A percentile compares a stretch with the other conserved stretches of the same genome.
phyloP scores from a whole-genome alignment of 2,888 invertebrate genomes.

The Chaitophorus viminalis region DNA sequence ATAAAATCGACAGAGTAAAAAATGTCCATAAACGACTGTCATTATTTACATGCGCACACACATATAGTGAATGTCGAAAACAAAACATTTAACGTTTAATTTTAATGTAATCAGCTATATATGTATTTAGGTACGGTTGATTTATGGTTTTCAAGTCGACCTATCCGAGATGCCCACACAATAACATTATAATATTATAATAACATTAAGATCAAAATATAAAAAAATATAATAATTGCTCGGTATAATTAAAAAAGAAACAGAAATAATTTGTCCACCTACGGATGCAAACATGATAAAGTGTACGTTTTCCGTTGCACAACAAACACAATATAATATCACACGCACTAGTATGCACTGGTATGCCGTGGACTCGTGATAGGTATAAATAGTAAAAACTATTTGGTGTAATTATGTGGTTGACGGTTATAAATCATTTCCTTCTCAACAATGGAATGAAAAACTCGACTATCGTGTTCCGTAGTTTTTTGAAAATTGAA shows the following conservation, averaged over 20 bases:
- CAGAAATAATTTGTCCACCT: constrained; percentile 35
- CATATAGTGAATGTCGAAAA: not conserved
- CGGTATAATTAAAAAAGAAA: constrained; percentile 27
- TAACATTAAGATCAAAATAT: not conserved
- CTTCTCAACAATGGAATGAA: not conserved
- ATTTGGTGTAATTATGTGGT: too few species aligned
- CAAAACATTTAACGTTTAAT: not conserved
- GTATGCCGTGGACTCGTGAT: not conserved
- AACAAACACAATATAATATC: not conserved
- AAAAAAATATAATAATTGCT: not conserved
- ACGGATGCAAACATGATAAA: constrained; percentile 7
- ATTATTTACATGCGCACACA: not conserved
- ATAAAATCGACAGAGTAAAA: too few species aligned
- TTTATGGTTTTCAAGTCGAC: not conserved
- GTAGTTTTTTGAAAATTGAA: not conserved
- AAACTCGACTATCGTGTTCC: not conserved
- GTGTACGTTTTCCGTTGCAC: not conserved
- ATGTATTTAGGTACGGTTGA: not conserved
- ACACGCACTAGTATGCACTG: too few species aligned
- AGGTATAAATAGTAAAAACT: not conserved
- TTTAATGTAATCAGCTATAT: not conserved
- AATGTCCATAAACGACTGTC: too few species aligned
- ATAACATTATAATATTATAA: not conserved
- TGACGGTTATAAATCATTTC: not conserved
- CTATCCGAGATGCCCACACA: not conserved